Conservation (phyloP, 2,113 vertebrate genomes). For the Corythornis cristatus region DNA sequence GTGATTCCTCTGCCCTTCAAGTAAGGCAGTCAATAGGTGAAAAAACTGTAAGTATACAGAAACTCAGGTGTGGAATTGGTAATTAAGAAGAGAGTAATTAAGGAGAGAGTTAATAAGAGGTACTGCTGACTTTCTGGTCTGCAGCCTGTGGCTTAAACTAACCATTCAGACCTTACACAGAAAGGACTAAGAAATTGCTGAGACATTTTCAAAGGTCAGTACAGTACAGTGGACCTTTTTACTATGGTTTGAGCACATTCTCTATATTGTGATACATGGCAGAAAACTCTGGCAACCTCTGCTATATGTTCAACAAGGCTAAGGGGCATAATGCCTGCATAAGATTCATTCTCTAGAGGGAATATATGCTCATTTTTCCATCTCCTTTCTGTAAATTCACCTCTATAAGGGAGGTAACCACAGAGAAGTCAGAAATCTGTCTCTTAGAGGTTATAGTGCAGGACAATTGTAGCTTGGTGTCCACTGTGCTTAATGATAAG, state of each 20-base stretch:
- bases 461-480: accelerated
- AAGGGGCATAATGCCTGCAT: background rate
- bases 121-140: background rate
- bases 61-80: accelerated
- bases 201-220: background rate
- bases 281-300: background rate
- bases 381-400: background rate
- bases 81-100: background rate
- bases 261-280: accelerated
- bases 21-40: background rate
- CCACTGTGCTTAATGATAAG: background rate
- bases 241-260: background rate
- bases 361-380: background rate
- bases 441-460: background rate
- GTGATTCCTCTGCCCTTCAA: too few relatives aligned
- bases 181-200: background rate
- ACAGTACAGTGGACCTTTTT: background rate
- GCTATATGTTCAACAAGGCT: background rate
- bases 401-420: background rate
- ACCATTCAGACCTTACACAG: background rate
- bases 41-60: background rate
- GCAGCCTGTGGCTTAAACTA: background rate
- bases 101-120: background rate
- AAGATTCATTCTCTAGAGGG: background rate
- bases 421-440: background rate